These are phyloP conservation scores for Luscinia megarhynchos DNA, from an alignment of 2,797 vertebrate genomes.

Conservation along the genomic window DNA sequence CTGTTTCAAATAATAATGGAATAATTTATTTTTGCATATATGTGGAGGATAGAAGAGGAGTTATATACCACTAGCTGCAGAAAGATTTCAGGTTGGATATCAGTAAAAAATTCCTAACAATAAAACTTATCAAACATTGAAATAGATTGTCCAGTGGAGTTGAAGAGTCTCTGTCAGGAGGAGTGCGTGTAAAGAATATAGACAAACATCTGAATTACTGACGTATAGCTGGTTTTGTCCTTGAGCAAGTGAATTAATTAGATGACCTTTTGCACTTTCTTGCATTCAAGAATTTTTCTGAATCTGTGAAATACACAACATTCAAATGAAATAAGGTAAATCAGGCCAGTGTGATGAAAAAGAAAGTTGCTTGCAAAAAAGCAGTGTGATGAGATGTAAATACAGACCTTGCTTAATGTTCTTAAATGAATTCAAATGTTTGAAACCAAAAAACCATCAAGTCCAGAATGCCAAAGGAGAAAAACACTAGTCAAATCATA, in stretches of 20 bases:
- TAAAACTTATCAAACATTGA: background rate
- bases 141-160: background rate
- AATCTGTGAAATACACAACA: background rate
- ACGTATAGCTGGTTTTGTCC: background rate
- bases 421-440: background rate
- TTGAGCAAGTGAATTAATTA: background rate
- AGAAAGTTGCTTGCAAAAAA: background rate
- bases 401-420: background rate
- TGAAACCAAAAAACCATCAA: background rate
- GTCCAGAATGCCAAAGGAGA: background rate
- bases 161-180: background rate
- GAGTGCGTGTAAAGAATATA: background rate
- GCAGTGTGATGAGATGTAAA: background rate
- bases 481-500: background rate
- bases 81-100: background rate
- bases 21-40: background rate
- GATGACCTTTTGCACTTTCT: background rate
- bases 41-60: background rate
- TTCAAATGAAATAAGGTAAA: background rate
- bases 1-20: background rate
- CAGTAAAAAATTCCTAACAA: background rate
- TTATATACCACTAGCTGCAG: background rate
- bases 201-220: background rate
- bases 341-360: background rate
- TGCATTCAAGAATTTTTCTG: background rate